phyloP scores from a whole-genome alignment of 1,140 invertebrate genomes.

The Bursaphelenchus mucronatus region DNA sequence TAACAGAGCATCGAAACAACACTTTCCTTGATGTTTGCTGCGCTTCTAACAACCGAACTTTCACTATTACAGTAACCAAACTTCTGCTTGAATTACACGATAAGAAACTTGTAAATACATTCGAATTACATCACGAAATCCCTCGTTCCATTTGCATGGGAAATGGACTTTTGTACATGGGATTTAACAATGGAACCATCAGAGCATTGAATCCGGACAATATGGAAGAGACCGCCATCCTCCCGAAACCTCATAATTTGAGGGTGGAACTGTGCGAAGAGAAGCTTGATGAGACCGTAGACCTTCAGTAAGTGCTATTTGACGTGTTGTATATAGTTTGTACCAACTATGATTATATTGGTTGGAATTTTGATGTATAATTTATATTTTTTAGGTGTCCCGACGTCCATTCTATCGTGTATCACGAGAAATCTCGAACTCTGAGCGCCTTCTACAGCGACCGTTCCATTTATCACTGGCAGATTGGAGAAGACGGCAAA shows the following conservation, averaged over 20 bases:
- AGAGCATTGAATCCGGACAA: slow-evolving; percentile 37
- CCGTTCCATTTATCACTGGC: slow-evolving; percentile 53
- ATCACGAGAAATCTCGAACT: slow-evolving; percentile 30
- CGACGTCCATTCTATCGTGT: slow-evolving; percentile 44
- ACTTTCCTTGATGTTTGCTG: slow-evolving; percentile 53
- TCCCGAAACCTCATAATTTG: slow-evolving; percentile 40
- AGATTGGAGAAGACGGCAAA: slow-evolving; percentile 20
- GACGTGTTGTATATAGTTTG: too few relatives aligned
- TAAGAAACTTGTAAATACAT: slow-evolving; percentile 46
- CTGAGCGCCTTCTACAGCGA: slow-evolving; percentile 48
- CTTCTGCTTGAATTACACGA: slow-evolving; percentile 50
- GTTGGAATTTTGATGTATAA: too few relatives aligned
- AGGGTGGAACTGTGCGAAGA: neutral
- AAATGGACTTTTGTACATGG: slow-evolving; percentile 36
- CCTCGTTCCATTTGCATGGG: slow-evolving; percentile 39
- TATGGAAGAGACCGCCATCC: slow-evolving; percentile 16
- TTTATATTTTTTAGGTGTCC: slow-evolving; percentile 24
- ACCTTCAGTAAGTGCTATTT: too few relatives aligned
- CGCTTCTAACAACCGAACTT: slow-evolving; percentile 44
- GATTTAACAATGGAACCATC: slow-evolving; percentile 47
- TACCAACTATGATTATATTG: too few relatives aligned
- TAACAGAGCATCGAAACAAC: slow-evolving; percentile 52
- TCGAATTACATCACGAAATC: slow-evolving; percentile 40
- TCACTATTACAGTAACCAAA: slow-evolving; percentile 49
- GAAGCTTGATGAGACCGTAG: slow-evolving; percentile 19